Evolutionary conservation across 1,140 invertebrate genomes (phyloP), one percentile per base, ranked within the genome.

Genomic region (Leptinotarsa defecta): DNA sequence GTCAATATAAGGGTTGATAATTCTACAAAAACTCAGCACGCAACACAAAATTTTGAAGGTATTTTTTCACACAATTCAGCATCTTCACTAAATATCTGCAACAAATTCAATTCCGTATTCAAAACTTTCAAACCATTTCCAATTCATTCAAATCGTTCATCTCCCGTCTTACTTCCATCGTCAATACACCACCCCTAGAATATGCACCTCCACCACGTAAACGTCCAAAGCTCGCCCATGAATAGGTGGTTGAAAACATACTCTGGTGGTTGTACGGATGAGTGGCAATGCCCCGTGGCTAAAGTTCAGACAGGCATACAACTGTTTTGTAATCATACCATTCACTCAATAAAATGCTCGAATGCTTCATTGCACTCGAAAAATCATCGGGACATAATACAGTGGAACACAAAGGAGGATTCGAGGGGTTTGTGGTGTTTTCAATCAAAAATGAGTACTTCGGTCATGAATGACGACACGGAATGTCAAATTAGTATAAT

Each of bases 271-370:
- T 57, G 52, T 57, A 77, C 71, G 78, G 78, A 79, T 79, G 79
- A 76, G 79, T 74, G 75, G 74, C 63, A 75, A 78, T 80, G 72
- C 79, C 79, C 79, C 71, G 74, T 80, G 70, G 79, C 77, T 76
- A 80, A 80, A 78, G 74, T 75, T 75, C 75, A 74, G 73, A 72
- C 75, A 74, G 71, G 74, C 74, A 77, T 78, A 78, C 79, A 78
- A 80, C 77, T 76, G 74, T 76, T 80, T 80, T 78, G 79, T 78
- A 78, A 78, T 80, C 77, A 77, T 80, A 76, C 73, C 76, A 80
- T 73, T 75, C 75, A 76, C 69, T 68, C 75, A 78, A 80, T 80
- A 80, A 78, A 80, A 80, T 72, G 77, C 77, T 75, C 76, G 72
- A 78, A 62, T 80, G 77, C 74, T 76, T 74, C 61, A 22, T 68